Evolutionary conservation across 2,113 vertebrate species (phyloP).

Genomic region (Solea senegalensis): DNA sequence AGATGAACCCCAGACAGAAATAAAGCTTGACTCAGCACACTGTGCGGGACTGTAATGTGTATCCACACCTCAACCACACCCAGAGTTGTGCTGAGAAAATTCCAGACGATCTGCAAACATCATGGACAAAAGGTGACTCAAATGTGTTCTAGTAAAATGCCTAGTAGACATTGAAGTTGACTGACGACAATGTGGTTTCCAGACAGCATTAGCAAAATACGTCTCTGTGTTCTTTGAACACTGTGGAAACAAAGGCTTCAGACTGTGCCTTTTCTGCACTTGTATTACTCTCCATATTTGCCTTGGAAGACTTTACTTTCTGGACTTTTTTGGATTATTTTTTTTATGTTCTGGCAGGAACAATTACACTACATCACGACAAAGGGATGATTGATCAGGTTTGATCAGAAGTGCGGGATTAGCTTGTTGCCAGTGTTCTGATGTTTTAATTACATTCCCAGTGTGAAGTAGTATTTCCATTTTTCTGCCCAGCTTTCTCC

Average conservation of each 20-base stretch:
- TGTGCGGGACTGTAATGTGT: not conserved
- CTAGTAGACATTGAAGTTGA: not conserved
- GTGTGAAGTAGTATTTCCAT: not conserved
- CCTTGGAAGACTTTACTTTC: not conserved
- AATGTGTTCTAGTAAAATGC: not conserved
- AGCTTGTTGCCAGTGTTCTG: not conserved
- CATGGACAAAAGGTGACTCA: not conserved
- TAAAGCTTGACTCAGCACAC: not conserved
- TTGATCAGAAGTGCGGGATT: not conserved
- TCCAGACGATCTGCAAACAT: not conserved
- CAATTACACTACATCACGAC: not conserved
- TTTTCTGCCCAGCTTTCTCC: not conserved
- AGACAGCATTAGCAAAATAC: not conserved
- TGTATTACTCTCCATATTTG: not conserved
- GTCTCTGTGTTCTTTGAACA: not conserved
- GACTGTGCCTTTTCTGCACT: not conserved
- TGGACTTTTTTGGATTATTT: no score
- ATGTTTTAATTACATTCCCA: not conserved
- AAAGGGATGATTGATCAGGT: not conserved
- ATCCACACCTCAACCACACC: conserved; percentile 22
- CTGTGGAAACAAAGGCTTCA: not conserved
- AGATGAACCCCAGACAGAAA: not conserved
- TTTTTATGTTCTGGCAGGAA: not conserved
- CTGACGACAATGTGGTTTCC: not conserved
- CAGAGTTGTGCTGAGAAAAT: not conserved